Evolutionary conservation across 2,888 invertebrate species (phyloP), one percentile per base, ranked within the genome.

Genomic region (Mesodorylaimus sp.): DNA sequence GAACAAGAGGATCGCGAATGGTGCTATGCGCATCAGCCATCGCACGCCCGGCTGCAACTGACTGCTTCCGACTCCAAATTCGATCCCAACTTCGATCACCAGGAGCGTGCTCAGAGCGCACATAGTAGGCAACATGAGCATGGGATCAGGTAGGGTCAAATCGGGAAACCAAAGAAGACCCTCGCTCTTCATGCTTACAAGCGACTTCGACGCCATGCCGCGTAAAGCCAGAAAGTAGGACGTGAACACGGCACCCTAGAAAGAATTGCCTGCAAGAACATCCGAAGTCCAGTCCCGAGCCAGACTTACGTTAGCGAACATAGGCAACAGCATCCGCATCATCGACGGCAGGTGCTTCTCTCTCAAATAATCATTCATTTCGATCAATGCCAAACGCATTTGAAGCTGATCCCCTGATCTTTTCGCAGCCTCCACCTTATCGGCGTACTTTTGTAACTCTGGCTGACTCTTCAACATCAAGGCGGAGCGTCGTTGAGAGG

Each of bases 121-220:
- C 10, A 7, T 7, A 21, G 21, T 21, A 7, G 47, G 25, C 37
- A 46, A 36, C 7, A 39, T 5, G 21, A 19, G 44, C 21, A 21
- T 46, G 3, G 48, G 48, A 45, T 47, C 48, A 16, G 44, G 5
- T 7, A 26, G 3, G 3, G 48, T 47, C 3, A 47, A 24, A 37
- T 47, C 48, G n/a, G 10, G 3, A 26, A 47, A 47, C 48, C 48
- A 47, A n/a, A 37, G 25, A 7, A 19, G 3, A 25, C 48, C 48
- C 7, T 26, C 48, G 16, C 3, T n/a, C 21, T 47, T 37, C 3
- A 47, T 5, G 5, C 25, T 23, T 36, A 45, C 44, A 3, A 47
- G 10, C 3, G 39, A 25, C 27, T n/a, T 25, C 37, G 24, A 7
- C 3, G 48, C 48, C 48, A 47, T 47, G 5, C 19, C 3, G 7